Base-by-base conservation (phyloP, 2,113 vertebrate genomes). In the Gambusia affinis region DNA sequence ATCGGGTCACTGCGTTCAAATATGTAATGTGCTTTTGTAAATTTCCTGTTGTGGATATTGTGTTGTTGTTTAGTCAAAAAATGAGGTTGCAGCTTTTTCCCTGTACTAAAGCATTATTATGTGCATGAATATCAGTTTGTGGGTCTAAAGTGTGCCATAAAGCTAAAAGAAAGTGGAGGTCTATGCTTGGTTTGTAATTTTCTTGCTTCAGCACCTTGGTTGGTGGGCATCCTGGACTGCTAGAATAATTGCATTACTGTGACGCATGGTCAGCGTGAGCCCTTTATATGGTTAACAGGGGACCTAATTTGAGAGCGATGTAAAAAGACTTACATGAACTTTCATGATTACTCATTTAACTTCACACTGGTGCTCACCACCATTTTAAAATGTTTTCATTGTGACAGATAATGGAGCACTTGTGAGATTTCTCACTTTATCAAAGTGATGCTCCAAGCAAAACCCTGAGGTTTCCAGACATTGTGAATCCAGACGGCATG, bases 271-370 rank as follows among this genome's bases (percentile, higher is more conserved):
- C 30, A 35, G 30, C 63, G 15, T 64, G 37, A 51, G 70, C 57
- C 54, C 22, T 57, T 0, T 30, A 19, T 71, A 65, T 66, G 72
- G 69, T 73, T 61, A 66, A 78, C 57, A 39, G 22, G 27, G 30
- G 63, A 66, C 22, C 47, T 74, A 28, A 60, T 74, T 74, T 60
- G 33, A 60, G 54, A 28, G 4, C 12, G 12, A 8, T 71, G 29
- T 61, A 29, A 79, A 65, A 61, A 24, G 51, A 80, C 74, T 76
- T 85, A n/a, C n/a, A n/a, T n/a, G n/a, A n/a, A n/a, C n/a, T n/a
- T 24, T 64, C 33, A 28, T 28, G 30, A 71, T 72, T 68, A 67
- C 35, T n/a, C 63, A 72, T 74, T 61, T 62, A 72, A 71, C 4
- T 67, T 62, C 64, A 70, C 65, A 70, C 73, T 72, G 24, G 54